phyloP scores from a whole-genome alignment of 2,113 vertebrate genomes.

The Lathamus discolor region DNA sequence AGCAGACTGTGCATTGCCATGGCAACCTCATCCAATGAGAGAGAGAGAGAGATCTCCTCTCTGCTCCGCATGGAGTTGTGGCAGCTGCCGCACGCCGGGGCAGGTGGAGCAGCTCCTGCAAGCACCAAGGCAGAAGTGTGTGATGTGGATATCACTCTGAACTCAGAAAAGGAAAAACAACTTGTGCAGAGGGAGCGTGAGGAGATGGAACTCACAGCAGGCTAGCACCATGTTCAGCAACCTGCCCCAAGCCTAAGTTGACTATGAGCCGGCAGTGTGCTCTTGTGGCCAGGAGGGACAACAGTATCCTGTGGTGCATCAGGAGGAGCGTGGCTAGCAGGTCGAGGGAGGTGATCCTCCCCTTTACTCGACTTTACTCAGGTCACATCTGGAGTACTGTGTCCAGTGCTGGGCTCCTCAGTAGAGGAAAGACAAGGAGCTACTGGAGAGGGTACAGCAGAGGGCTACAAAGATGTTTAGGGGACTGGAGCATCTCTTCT shows the following conservation, averaged over 20 bases:
- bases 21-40: slow-evolving; percentile 34
- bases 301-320: background rate
- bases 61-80: background rate
- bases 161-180: background rate
- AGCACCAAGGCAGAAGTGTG: background rate
- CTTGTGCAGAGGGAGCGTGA: fast-evolving
- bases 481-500: background rate
- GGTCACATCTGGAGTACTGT: background rate
- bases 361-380: background rate
- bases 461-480: background rate
- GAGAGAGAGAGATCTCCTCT: background rate
- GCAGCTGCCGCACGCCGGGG: background rate
- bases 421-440: background rate
- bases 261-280: background rate
- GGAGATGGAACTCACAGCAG: fast-evolving
- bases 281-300: background rate
- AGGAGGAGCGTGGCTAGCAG: background rate
- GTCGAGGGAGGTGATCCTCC: background rate
- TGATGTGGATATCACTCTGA: background rate
- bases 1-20: slow-evolving; percentile 60
- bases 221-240: background rate
- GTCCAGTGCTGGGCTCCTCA: background rate
- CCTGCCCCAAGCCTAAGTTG: too few relatives aligned
- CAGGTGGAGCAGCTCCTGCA: background rate
- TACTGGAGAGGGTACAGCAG: background rate